A percentile compares a stretch with the other conserved stretches of the same genome.
These are phyloP conservation scores for Schlechtendalia chinensis DNA, from an alignment of 1,140 invertebrate species.

Conservation along the genomic window DNA sequence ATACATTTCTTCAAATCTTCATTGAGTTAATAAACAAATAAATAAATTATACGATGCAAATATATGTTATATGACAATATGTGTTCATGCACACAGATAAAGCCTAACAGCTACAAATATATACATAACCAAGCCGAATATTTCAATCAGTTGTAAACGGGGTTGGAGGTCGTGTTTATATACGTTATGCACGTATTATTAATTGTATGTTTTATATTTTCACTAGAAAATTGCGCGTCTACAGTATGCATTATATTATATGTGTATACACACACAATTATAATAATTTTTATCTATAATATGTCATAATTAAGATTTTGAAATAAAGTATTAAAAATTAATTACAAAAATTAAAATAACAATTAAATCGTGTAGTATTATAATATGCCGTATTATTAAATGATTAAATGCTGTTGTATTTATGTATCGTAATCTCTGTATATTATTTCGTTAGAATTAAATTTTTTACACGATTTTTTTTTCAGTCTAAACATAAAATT, in stretches of 20 bases:
- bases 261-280: too few species aligned
- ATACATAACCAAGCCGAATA: neutral
- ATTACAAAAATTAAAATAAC: slow-evolving; percentile 29
- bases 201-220: neutral
- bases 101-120: neutral
- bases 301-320: slow-evolving; percentile 33
- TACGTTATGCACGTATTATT: too few species aligned
- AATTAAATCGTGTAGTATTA: neutral
- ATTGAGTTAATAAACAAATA: neutral
- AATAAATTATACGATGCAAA: neutral
- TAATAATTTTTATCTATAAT: slow-evolving; percentile 18
- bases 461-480: slow-evolving; percentile 23
- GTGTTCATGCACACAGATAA: neutral
- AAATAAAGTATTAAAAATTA: slow-evolving; percentile 30
- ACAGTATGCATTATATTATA: too few species aligned
- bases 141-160: neutral
- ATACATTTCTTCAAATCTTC: too few species aligned
- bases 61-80: neutral
- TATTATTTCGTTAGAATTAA: neutral
- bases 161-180: slow-evolving; percentile 25
- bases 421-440: slow-evolving; percentile 10
- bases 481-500: slow-evolving; percentile 2
- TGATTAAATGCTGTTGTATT: neutral
- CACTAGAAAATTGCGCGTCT: neutral
- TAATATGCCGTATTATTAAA: slow-evolving; percentile 4